phyloP scores from a whole-genome alignment of 64 coral and sea anemone species.

The Montipora sp. region DNA sequence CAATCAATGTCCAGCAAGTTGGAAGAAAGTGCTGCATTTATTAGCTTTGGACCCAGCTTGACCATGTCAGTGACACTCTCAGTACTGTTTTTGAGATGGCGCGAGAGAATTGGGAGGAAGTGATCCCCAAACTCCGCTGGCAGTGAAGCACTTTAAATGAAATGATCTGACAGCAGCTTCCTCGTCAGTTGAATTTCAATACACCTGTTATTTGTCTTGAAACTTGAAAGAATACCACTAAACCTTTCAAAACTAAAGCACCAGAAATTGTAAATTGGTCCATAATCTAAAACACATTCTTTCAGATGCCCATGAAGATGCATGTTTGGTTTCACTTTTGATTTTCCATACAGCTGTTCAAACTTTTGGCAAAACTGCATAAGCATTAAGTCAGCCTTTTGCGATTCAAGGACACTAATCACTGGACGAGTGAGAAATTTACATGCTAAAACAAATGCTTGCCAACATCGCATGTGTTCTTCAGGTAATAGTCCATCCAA shows the following conservation, averaged over 20 bases:
- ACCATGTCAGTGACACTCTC: not conserved
- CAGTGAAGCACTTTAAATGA: not conserved
- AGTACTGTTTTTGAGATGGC: not conserved
- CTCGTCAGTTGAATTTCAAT: not conserved
- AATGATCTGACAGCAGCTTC: not conserved
- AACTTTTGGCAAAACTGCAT: slow-evolving; percentile 17
- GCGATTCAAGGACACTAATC: slow-evolving; percentile 6
- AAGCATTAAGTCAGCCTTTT: slow-evolving; percentile 16
- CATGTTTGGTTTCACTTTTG: slow-evolving; percentile 40
- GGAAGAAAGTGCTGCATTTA: not conserved
- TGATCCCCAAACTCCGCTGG: slow-evolving; percentile 8
- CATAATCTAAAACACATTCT: slow-evolving; percentile 45
- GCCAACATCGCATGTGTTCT: slow-evolving; percentile 56
- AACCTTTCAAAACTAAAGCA: slow-evolving; percentile 35
- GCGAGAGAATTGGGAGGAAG: not conserved
- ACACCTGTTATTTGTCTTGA: not conserved
- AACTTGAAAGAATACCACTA: not conserved
- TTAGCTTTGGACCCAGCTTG: not conserved
- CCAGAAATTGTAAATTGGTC: slow-evolving; percentile 45
- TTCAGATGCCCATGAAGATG: slow-evolving; percentile 38
- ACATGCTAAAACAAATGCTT: slow-evolving; percentile 65
- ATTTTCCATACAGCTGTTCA: slow-evolving; percentile 35
- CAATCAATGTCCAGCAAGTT: not conserved
- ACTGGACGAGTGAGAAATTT: slow-evolving; percentile 1
- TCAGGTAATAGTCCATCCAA: slow-evolving; percentile 38